A percentile compares a stretch with the other conserved stretches of the same genome.
phyloP scores from a whole-genome alignment of 2,888 invertebrate species.

The Orthosia incerta region DNA sequence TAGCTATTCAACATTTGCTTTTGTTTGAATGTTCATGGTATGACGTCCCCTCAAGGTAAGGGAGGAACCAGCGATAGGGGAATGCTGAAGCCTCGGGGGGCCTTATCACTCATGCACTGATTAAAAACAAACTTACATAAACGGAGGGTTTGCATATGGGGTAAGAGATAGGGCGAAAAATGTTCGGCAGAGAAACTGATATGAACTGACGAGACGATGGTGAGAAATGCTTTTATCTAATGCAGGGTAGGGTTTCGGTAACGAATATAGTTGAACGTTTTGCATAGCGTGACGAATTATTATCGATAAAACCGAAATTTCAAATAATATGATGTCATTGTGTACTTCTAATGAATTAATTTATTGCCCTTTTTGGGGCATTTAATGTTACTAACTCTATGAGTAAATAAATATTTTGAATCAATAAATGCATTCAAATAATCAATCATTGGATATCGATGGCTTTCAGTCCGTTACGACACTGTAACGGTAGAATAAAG shows the following conservation, averaged over 20 bases:
- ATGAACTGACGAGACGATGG: slow-evolving; percentile 24
- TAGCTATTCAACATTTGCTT: slow-evolving; percentile 51
- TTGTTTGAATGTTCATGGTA: slow-evolving; percentile 70
- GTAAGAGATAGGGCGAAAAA: slow-evolving; percentile 69
- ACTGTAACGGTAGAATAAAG: not conserved
- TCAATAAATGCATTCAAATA: not conserved
- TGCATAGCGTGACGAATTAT: not conserved
- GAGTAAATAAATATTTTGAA: not conserved
- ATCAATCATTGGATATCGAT: not conserved
- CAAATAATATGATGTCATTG: not conserved
- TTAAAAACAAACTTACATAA: slow-evolving; percentile 88
- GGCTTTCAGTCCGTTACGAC: not conserved
- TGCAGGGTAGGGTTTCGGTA: not conserved
- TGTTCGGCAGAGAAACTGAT: slow-evolving; percentile 42
- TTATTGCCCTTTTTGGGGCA: not conserved
- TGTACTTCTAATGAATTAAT: not conserved
- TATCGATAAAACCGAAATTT: not conserved
- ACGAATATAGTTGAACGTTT: not conserved
- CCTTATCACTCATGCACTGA: slow-evolving; percentile 87
- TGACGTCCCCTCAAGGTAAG: slow-evolving; percentile 79
- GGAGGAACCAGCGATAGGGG: slow-evolving; percentile 62
- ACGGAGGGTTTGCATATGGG: slow-evolving; percentile 77
- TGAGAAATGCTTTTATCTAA: slow-evolving; percentile 20
- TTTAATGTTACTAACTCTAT: not conserved
- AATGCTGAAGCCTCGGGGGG: slow-evolving; percentile 70